phyloP scores from a whole-genome alignment of 2,888 invertebrate species.

The Macrophya annulata region DNA sequence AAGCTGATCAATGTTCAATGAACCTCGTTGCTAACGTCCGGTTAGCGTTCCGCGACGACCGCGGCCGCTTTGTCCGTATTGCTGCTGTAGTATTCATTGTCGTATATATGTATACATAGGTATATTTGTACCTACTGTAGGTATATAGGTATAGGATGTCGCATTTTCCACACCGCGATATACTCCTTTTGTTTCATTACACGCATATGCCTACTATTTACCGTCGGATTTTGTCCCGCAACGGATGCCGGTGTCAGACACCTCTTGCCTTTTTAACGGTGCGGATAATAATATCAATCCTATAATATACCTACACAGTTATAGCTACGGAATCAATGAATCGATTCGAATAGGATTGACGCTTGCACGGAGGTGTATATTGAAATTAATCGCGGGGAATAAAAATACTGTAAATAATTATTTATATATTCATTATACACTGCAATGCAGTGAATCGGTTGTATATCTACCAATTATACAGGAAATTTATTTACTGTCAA shows the following conservation, averaged over 20 bases:
- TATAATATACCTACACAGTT: not conserved
- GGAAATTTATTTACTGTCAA: too few relatives aligned
- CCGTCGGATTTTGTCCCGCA: not conserved
- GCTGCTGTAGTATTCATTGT: too few relatives aligned
- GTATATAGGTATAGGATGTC: not conserved
- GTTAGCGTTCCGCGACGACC: not conserved
- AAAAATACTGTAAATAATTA: too few relatives aligned
- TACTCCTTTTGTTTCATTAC: not conserved
- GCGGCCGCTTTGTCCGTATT: not conserved
- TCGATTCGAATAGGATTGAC: not conserved
- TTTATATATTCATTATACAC: too few relatives aligned
- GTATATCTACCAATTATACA: too few relatives aligned
- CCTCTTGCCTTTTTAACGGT: not conserved
- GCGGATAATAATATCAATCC: not conserved
- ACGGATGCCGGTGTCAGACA: conserved; percentile 10
- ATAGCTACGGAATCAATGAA: not conserved
- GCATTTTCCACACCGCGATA: conserved; percentile 4
- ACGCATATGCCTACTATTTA: not conserved
- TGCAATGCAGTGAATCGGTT: too few relatives aligned
- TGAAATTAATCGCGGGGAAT: too few relatives aligned
- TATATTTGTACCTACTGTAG: too few relatives aligned
- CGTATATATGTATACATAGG: too few relatives aligned
- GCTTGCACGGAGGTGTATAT: too few relatives aligned
- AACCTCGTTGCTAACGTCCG: not conserved
- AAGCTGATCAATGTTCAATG: conserved; percentile 23